Conservation (phyloP, 2,888 invertebrate genomes). For the Orthosia cruda region DNA sequence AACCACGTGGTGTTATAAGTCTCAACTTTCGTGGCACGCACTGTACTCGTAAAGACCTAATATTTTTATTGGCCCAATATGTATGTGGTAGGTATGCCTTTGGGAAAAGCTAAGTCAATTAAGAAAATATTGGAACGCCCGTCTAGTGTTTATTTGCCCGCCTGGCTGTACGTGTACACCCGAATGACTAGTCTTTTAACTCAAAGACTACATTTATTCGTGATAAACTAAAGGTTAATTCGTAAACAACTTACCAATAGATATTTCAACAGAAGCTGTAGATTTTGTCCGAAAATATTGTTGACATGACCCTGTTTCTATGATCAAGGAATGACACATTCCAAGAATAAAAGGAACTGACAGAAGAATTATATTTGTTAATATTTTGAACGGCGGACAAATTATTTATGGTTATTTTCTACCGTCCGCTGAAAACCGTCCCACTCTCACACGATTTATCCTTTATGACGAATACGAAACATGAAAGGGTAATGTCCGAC, state of each 20-base stretch:
- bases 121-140: conserved; percentile 22
- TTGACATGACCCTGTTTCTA: conserved; percentile 11
- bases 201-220: conserved; percentile 12
- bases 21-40: not conserved
- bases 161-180: not conserved
- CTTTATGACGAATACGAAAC: conserved; percentile 57
- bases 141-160: conserved; percentile 5
- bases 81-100: not conserved
- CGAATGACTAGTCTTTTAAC: not conserved
- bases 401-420: conserved; percentile 37
- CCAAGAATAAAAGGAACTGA: conserved; percentile 41
- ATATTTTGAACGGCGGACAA: conserved; percentile 41
- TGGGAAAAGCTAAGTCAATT: not conserved
- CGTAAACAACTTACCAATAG: not conserved
- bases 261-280: not conserved
- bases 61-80: not conserved
- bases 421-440: conserved; percentile 20
- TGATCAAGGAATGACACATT: conserved; percentile 41
- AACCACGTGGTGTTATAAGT: not conserved
- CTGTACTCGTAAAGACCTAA: too few relatives aligned
- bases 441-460: conserved; percentile 43
- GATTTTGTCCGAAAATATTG: conserved; percentile 8
- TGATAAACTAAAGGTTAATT: conserved; percentile 9
- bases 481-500: conserved; percentile 59
- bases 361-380: conserved; percentile 39